phyloP scores from a whole-genome alignment of 1,140 invertebrate species.

The Asobara japonica region DNA sequence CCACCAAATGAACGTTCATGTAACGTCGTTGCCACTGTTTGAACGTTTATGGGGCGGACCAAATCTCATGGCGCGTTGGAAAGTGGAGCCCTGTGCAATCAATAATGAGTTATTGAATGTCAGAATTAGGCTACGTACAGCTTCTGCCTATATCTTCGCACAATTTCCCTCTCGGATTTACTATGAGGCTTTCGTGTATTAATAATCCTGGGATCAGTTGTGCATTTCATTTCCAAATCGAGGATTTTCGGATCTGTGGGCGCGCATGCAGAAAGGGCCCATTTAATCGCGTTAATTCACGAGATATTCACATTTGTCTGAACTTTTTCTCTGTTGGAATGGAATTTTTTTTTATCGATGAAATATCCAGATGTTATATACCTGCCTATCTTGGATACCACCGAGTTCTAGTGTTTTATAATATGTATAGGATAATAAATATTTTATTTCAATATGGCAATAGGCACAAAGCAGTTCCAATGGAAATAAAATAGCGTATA shows the following conservation, averaged over 20 bases:
- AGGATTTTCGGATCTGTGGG: neutral
- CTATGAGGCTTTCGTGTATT: neutral
- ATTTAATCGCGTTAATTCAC: too few relatives aligned
- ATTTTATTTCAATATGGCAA: too few relatives aligned
- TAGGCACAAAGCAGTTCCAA: too few relatives aligned
- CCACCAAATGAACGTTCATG: neutral
- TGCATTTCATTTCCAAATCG: neutral
- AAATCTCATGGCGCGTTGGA: neutral
- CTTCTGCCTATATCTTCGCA: neutral
- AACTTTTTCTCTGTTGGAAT: too few relatives aligned
- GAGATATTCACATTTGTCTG: too few relatives aligned
- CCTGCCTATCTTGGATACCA: too few relatives aligned
- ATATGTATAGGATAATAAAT: too few relatives aligned
- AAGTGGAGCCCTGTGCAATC: slow-evolving; percentile 15
- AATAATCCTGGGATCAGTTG: neutral
- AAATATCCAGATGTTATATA: too few relatives aligned
- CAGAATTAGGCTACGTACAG: neutral
- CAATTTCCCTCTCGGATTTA: neutral
- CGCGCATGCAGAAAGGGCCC: too few relatives aligned
- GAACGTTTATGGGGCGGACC: slow-evolving; percentile 15
- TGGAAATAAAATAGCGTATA: too few relatives aligned
- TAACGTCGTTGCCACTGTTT: slow-evolving; percentile 7
- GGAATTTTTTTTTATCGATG: too few relatives aligned
- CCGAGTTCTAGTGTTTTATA: too few relatives aligned
- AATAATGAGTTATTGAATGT: slow-evolving; percentile 31